Conservation (phyloP, 2,888 invertebrate genomes). For the Agriotes lineatus region DNA sequence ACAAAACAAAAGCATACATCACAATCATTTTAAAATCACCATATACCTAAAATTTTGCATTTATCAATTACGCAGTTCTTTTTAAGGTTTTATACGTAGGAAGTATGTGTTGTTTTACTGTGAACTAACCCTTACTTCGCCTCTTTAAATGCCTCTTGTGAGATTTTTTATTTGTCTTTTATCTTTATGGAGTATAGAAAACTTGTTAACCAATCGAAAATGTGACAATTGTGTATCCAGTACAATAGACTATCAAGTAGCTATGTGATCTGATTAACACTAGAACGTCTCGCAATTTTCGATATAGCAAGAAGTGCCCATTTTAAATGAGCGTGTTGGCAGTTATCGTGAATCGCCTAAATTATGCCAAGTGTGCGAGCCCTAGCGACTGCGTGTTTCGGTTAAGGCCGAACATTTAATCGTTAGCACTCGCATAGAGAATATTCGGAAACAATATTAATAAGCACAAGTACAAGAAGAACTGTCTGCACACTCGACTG, state of each 20-base stretch:
- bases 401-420: too few relatives aligned
- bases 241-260: not conserved
- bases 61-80: conserved; percentile 39
- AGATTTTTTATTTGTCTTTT: conserved; percentile 12
- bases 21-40: conserved; percentile 22
- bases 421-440: too few relatives aligned
- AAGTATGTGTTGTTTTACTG: conserved; percentile 20
- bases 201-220: not conserved
- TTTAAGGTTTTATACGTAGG: conserved; percentile 38
- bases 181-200: not conserved
- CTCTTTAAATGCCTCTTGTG: conserved; percentile 1
- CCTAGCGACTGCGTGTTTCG: too few relatives aligned
- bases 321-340: not conserved
- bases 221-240: conserved; percentile 6
- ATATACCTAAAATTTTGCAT: conserved; percentile 8
- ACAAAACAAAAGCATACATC: conserved; percentile 33
- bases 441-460: too few relatives aligned
- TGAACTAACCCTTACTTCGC: not conserved
- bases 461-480: too few relatives aligned
- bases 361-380: too few relatives aligned
- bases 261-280: conserved; percentile 5
- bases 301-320: not conserved
- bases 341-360: too few relatives aligned
- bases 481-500: not conserved
- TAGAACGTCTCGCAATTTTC: conserved; percentile 1